These are phyloP conservation scores for Dinocampus coccinellae DNA, from an alignment of 2,888 invertebrate species.

Conservation along the genomic window DNA sequence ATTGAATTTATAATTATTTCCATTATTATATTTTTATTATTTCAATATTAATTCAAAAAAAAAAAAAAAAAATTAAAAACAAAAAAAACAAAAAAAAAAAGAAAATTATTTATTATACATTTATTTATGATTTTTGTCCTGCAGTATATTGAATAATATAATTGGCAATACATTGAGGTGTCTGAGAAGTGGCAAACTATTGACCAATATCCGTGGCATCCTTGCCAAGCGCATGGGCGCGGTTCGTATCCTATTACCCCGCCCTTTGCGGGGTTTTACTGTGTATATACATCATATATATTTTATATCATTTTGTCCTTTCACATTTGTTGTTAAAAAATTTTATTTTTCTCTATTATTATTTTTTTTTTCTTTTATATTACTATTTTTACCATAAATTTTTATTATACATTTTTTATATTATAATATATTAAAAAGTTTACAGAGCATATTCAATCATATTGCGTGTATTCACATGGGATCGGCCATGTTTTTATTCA, in stretches of 20 bases:
- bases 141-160: not conserved
- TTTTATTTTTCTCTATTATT: not conserved
- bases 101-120: not conserved
- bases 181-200: constrained; percentile 27
- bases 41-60: too few species aligned
- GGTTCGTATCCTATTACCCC: constrained; percentile 43
- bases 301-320: constrained; percentile 18
- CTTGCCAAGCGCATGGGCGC: constrained; percentile 50
- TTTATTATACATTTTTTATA: not conserved
- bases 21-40: constrained; percentile 1
- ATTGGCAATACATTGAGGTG: not conserved
- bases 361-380: not conserved
- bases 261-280: constrained; percentile 29
- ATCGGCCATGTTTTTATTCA: constrained; percentile 33
- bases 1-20: not conserved
- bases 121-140: not conserved
- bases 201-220: constrained; percentile 35
- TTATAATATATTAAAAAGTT: not conserved
- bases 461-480: not conserved
- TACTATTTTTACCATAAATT: not conserved
- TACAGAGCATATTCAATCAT: not conserved
- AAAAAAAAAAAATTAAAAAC: too few species aligned
- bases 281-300: constrained; percentile 11
- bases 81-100: too few species aligned
- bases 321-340: not conserved